Base-by-base conservation (phyloP, 1,140 invertebrate genomes). In the Holotrichia oblita region DNA sequence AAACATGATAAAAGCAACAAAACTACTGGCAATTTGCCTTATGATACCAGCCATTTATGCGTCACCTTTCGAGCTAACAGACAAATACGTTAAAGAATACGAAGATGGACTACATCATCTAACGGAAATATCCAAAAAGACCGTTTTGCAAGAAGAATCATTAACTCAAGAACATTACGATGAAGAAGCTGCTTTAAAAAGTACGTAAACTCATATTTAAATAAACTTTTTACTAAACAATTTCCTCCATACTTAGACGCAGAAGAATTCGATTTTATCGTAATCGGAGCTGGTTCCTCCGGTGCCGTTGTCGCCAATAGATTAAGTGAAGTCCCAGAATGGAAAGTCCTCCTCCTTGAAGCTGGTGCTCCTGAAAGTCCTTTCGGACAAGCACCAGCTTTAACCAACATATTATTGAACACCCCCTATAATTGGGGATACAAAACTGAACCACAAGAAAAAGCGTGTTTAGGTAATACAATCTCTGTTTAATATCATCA, bases 381-480 rank as follows among this genome's bases (percentile, higher is more conserved):
- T 91, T 86, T 94, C 12, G 93, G 93, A 0, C 93, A 95, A 83
- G 90, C 95, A 8, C 94, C 94, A 0, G 84, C 93, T 17, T 86
- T 94, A 24, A 92, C 93, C 0, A 88, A 93, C 0, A 87, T 91
- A 9, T 88, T 94, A 40, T 92, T 93, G 41, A 88, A 92, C 61
- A 94, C 92, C 0, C 89, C 90, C 61, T 92, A 91, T 81, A 95
- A 95, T 85, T 96, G 95, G 94, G 90, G 92, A 14, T 96, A 95
- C 82, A 90, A 87, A 79, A 93, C 94, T 0, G 92, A 93, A 80
- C 91, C 92, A 0, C 92, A 96, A 81, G 81, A 88, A 8, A 89
- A 89, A 79, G 92, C 92, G 9, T 95, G 94, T 79, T 88, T 90
- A 64, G 91, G 90, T 72, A 81, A 81, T n/a, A 48, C n/a, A 64